Percentiles rank a stretch among this genome's conserved stretches.
phyloP scores from a whole-genome alignment of 2,888 invertebrate genomes.

The Alviniconcha strummeri region DNA sequence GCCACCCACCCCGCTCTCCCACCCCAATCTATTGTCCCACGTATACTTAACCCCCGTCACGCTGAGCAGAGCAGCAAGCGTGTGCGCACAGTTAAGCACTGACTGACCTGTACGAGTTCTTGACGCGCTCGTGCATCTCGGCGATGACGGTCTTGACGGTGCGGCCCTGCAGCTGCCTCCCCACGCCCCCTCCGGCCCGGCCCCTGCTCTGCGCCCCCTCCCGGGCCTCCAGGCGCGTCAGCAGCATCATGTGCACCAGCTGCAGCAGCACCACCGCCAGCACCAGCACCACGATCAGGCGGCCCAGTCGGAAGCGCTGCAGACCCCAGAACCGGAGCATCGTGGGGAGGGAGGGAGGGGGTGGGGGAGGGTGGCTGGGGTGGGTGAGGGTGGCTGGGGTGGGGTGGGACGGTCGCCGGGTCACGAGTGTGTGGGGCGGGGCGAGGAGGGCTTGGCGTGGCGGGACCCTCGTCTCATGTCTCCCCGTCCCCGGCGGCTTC shows the following conservation, averaged over 20 bases:
- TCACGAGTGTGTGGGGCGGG: too few relatives aligned
- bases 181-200: constrained; percentile 10
- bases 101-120: constrained; percentile 44
- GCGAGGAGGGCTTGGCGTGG: too few relatives aligned
- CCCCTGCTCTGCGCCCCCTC: constrained; percentile 33
- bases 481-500: too few relatives aligned
- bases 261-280: constrained; percentile 53
- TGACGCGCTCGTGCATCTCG: constrained; percentile 45
- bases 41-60: too few relatives aligned
- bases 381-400: not conserved
- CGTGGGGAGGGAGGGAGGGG: not conserved
- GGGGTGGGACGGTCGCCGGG: not conserved
- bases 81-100: not conserved
- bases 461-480: too few relatives aligned
- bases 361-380: not conserved
- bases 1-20: too few relatives aligned
- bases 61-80: too few relatives aligned
- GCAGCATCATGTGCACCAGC: constrained; percentile 53
- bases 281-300: constrained; percentile 52
- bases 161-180: constrained; percentile 39
- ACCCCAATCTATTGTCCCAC: too few relatives aligned
- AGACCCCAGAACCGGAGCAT: constrained; percentile 19
- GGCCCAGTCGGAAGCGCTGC: constrained; percentile 42
- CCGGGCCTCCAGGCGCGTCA: constrained; percentile 50
- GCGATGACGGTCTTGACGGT: constrained; percentile 38